Percentiles rank a stretch among this genome's conserved stretches.
Conservation (phyloP, 2,113 vertebrate species). For the Xiphorhynchus elegans region DNA sequence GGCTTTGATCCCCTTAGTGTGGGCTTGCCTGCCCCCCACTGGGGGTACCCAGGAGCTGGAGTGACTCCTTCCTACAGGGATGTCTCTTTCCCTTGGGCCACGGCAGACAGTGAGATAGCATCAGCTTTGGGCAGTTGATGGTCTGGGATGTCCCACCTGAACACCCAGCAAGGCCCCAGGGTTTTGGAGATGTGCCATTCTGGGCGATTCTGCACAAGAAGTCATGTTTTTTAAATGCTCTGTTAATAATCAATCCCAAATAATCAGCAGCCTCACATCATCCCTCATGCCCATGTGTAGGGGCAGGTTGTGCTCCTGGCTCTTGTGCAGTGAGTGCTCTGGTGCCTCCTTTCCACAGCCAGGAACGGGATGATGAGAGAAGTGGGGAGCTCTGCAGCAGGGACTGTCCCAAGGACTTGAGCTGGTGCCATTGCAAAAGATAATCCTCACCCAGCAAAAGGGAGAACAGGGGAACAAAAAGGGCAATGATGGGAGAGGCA, state of each 20-base stretch:
- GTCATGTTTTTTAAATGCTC: not conserved
- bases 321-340: not conserved
- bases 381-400: not conserved
- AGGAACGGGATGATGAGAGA: not conserved
- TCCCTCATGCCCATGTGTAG: rapidly evolving
- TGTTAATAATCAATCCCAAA: not conserved
- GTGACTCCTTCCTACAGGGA: not conserved
- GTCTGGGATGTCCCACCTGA: not conserved
- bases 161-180: not conserved
- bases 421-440: not conserved
- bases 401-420: not conserved
- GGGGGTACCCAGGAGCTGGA: not conserved
- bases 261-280: not conserved
- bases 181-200: not conserved
- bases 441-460: not conserved
- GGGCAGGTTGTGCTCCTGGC: not conserved
- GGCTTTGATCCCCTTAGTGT: not conserved
- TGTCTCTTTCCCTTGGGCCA: not conserved
- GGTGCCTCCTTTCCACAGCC: not conserved
- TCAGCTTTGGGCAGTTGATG: not conserved
- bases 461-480: not conserved
- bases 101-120: not conserved
- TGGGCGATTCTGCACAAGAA: not conserved
- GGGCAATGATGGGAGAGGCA: not conserved
- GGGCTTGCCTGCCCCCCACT: not conserved